A percentile compares a stretch with the other conserved stretches of the same genome.
Evolutionary conservation across 2,113 vertebrate genomes (phyloP).

Genomic region (Acrocephalus kingi): DNA sequence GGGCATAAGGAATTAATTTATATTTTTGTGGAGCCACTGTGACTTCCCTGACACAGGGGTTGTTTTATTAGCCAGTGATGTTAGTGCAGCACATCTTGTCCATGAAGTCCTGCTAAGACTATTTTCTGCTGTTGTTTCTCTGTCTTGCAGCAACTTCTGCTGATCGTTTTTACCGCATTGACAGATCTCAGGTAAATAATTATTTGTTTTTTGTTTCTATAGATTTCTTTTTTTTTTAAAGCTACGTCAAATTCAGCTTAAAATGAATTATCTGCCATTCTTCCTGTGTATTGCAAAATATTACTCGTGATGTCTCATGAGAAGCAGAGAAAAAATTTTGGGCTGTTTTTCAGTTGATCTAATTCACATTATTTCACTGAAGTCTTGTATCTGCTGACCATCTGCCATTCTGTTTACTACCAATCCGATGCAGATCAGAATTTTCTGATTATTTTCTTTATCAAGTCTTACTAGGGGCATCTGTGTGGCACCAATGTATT

Average conservation of each 20-base stretch:
- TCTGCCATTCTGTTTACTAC: not conserved
- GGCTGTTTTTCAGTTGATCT: not conserved
- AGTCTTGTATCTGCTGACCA: not conserved
- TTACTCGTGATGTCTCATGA: not conserved
- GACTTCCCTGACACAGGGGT: not conserved
- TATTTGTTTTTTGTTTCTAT: not conserved
- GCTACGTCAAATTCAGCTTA: not conserved
- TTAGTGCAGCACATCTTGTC: not conserved
- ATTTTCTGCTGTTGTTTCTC: not conserved
- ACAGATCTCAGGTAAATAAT: slow-evolving; percentile 94
- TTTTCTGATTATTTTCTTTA: not conserved
- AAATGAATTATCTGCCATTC: not conserved
- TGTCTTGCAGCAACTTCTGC: slow-evolving; percentile 88
- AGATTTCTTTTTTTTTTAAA: not conserved
- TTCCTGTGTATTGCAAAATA: not conserved
- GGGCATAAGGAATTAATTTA: not conserved
- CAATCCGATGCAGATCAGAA: not conserved
- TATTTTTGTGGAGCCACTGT: not conserved
- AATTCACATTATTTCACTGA: not conserved
- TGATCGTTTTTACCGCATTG: slow-evolving; percentile 96
- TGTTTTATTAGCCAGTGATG: not conserved
- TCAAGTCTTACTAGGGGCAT: not conserved
- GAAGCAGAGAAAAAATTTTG: not conserved
- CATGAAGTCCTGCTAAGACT: not conserved
- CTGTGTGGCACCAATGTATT: not conserved